These are phyloP conservation scores for Margaritifera margaritifera DNA, from an alignment of 2,888 invertebrate species.

Conservation along the genomic window DNA sequence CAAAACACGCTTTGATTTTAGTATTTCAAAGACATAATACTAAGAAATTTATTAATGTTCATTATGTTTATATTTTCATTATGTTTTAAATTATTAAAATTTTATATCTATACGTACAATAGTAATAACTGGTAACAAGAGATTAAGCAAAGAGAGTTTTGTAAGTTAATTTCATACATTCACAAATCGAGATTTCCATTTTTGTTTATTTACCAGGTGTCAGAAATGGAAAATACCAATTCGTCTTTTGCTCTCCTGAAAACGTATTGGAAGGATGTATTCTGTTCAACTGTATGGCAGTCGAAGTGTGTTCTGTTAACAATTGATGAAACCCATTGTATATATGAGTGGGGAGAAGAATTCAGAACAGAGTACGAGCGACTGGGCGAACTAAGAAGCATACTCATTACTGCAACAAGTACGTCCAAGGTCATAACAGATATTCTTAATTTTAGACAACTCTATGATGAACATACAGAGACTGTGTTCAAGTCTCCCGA, in stretches of 20 bases:
- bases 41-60: too few species aligned
- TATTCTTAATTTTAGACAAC: conserved; percentile 18
- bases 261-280: conserved; percentile 23
- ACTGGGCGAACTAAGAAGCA: conserved; percentile 19
- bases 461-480: conserved; percentile 15
- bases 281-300: conserved; percentile 25
- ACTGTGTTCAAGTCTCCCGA: conserved; percentile 15
- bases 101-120: too few species aligned
- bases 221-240: conserved; percentile 5
- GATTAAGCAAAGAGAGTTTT: too few species aligned
- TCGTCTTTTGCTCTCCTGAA: conserved; percentile 28
- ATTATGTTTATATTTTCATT: too few species aligned
- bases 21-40: too few species aligned
- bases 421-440: conserved; percentile 23
- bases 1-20: too few species aligned
- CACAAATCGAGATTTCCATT: too few species aligned
- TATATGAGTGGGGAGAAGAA: conserved; percentile 37
- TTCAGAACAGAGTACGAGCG: conserved; percentile 26
- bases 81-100: too few species aligned
- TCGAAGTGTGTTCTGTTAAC: conserved; percentile 10
- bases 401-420: conserved; percentile 25
- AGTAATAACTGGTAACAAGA: too few species aligned
- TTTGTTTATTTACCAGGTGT: conserved; percentile 9
- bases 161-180: too few species aligned
- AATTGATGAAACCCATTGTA: conserved; percentile 37